These are phyloP conservation scores for Diabrotica balteata DNA, from an alignment of 2,888 invertebrate species.

Conservation along the genomic window DNA sequence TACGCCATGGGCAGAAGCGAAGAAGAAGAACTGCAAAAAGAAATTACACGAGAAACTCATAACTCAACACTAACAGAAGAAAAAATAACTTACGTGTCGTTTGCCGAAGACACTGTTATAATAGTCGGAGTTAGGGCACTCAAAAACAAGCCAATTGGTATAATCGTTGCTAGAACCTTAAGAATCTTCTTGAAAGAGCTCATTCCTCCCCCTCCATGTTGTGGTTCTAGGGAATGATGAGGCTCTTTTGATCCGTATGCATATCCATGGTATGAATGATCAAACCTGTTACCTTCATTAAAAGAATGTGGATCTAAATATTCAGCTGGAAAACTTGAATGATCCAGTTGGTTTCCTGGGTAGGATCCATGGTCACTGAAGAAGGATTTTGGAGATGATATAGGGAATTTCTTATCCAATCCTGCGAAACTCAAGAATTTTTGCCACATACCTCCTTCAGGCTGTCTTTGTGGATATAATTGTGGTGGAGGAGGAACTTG, in stretches of 20 bases:
- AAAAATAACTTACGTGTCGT: slow-evolving; percentile 52
- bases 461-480: neutral
- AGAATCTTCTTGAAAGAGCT: slow-evolving; percentile 71
- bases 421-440: neutral
- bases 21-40: no score
- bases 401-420: slow-evolving; percentile 28
- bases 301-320: slow-evolving; percentile 32
- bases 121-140: slow-evolving; percentile 75
- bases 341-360: neutral
- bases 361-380: neutral
- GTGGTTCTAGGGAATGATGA: neutral
- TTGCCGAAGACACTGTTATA: slow-evolving; percentile 64
- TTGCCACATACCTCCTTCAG: neutral
- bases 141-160: slow-evolving; percentile 75
- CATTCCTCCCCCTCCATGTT: slow-evolving; percentile 12
- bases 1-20: no score
- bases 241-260: slow-evolving; percentile 22
- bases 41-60: no score
- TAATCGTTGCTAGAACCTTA: slow-evolving; percentile 70
- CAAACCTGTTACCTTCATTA: slow-evolving; percentile 38
- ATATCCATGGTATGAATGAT: slow-evolving; percentile 24
- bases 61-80: slow-evolving; percentile 1
- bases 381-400: neutral
- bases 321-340: neutral
- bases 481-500: neutral